A percentile compares a stretch with the other conserved stretches of the same genome.
Conservation (phyloP, 2,888 invertebrate genomes). For the Acanthosoma haemorrhoidale region DNA sequence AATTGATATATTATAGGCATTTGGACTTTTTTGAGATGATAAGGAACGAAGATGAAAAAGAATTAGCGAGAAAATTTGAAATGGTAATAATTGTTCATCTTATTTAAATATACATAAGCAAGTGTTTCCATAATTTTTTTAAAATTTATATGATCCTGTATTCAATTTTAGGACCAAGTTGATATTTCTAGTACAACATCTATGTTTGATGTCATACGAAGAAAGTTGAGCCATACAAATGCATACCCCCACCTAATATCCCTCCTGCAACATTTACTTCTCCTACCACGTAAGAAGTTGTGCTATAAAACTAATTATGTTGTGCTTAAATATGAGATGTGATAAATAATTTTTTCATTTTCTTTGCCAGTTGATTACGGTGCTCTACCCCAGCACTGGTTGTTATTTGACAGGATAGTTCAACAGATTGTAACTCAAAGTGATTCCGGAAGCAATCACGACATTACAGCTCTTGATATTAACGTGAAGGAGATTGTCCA, state of each 20-base stretch:
- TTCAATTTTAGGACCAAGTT: slow-evolving; percentile 57
- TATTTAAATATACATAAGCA: background rate
- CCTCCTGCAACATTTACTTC: slow-evolving; percentile 57
- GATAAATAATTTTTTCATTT: background rate
- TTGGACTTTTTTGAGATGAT: slow-evolving; percentile 99
- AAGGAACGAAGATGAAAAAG: slow-evolving; percentile 91
- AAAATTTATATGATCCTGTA: background rate
- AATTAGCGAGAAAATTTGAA: slow-evolving; percentile 83
- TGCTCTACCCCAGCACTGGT: slow-evolving; percentile 86
- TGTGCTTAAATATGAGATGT: background rate
- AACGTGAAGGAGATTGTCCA: slow-evolving; percentile 88
- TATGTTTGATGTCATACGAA: slow-evolving; percentile 84
- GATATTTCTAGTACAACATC: slow-evolving; percentile 88
- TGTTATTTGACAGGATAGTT: slow-evolving; percentile 85
- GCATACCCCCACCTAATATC: slow-evolving; percentile 91
- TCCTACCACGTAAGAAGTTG: slow-evolving; percentile 41
- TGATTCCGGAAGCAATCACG: slow-evolving; percentile 67
- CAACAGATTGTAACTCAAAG: slow-evolving; percentile 89
- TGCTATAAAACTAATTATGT: background rate
- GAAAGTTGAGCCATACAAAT: slow-evolving; percentile 84
- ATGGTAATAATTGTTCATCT: slow-evolving; percentile 48
- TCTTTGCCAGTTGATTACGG: slow-evolving; percentile 67
- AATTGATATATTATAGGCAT: no score
- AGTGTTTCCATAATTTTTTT: background rate
- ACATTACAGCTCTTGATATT: slow-evolving; percentile 77